These are phyloP conservation scores for Dinomys branickii DNA, from an alignment of 2,113 vertebrate genomes.

Conservation along the genomic window DNA sequence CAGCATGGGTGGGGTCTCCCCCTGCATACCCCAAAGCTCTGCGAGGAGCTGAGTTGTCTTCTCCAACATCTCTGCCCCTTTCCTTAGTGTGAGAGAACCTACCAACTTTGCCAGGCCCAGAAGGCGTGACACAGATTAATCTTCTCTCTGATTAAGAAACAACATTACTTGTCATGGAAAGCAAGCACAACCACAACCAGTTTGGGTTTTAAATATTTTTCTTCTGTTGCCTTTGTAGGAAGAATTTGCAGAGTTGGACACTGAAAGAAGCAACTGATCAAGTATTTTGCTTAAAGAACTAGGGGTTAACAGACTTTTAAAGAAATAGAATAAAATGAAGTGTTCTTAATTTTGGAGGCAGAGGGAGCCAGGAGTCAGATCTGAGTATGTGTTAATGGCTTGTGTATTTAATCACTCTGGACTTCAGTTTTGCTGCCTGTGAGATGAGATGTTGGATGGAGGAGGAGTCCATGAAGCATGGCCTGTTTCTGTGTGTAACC, in stretches of 20 bases:
- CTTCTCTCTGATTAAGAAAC: neutral
- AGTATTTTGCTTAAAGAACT: constrained; percentile 33
- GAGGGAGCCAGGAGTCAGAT: neutral
- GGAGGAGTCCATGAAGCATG: neutral
- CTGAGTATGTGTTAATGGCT: neutral
- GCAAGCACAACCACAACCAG: neutral
- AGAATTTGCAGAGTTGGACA: neutral
- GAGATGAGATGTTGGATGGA: neutral
- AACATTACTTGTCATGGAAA: neutral
- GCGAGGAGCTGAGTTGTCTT: neutral
- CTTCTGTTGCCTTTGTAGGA: neutral
- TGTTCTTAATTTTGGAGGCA: neutral
- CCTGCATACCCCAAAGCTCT: neutral
- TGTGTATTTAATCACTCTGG: neutral
- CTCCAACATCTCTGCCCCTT: neutral
- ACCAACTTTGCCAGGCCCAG: neutral
- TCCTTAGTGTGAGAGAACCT: neutral
- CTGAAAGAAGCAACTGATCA: neutral
- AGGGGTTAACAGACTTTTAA: neutral
- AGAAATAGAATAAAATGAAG: neutral
- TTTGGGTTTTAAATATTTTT: constrained; percentile 4
- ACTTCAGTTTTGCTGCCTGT: neutral
- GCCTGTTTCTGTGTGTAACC: neutral
- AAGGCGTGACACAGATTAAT: neutral
- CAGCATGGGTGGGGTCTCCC: neutral